Conservation (phyloP, 2,888 invertebrate species). For the Netelia virgata region DNA sequence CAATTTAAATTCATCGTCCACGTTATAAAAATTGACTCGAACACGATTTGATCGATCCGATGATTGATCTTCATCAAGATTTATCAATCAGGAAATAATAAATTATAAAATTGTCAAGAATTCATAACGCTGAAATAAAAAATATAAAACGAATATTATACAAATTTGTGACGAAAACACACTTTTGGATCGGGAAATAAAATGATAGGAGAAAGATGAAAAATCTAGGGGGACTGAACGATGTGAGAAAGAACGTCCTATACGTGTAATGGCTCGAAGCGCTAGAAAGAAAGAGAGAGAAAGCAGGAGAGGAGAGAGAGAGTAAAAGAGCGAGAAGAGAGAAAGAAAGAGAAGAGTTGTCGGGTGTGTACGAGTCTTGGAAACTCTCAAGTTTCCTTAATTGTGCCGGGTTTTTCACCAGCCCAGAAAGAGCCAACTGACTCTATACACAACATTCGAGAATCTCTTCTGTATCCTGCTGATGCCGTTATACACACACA, state of each 20-base stretch:
- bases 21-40: too few species aligned
- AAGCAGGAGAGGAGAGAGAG: neutral
- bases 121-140: too few species aligned
- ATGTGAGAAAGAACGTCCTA: neutral
- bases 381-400: slow-evolving; percentile 73
- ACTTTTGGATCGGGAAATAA: too few species aligned
- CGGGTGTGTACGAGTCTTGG: slow-evolving; percentile 59
- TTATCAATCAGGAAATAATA: too few species aligned
- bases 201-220: too few species aligned
- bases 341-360: slow-evolving; percentile 63
- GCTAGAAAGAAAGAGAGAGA: slow-evolving; percentile 34
- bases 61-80: too few species aligned
- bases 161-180: too few species aligned
- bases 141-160: too few species aligned
- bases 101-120: too few species aligned
- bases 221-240: too few species aligned
- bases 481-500: slow-evolving; percentile 29
- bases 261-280: neutral
- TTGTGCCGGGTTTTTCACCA: slow-evolving; percentile 65
- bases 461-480: slow-evolving; percentile 26
- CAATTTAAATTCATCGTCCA: too few species aligned
- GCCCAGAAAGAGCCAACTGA: slow-evolving; percentile 45
- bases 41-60: too few species aligned
- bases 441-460: slow-evolving; percentile 23
- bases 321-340: slow-evolving; percentile 63